Evolutionary conservation across 2,113 vertebrate species (phyloP), one percentile per base, ranked within the genome.

Genomic region (Lutjanus erythropterus): DNA sequence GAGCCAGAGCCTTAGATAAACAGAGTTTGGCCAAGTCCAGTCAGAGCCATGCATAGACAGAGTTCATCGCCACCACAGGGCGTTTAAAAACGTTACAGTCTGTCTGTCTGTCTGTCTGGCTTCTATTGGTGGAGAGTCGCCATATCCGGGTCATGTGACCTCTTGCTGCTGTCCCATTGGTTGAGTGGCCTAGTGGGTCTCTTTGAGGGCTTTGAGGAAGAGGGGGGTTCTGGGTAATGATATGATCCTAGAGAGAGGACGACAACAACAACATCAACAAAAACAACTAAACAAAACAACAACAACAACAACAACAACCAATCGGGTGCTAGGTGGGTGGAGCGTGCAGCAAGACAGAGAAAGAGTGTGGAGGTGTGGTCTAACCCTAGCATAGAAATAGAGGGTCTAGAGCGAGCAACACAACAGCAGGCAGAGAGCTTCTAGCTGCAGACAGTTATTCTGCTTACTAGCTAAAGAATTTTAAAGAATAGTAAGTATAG

Each of bases 181-280:
- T 91, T 91, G 91, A 93, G 92, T 92, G 92, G 92, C 91, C 90
- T 93, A 99, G 97, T 99, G 98, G 98, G 98, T 99, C 98, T 99
- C 98, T 99, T 99, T 99, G 98, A 99, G 98, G 97, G 98, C 98
- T 99, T 99, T 99, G 98, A 99, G 97, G 98, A n/a, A 97, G 96
- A 97, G 97, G 98, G 98, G 91, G 91, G 80, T 92, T 93, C 93
- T 98, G 97, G 98, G 98, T 97, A 97, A 96, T 99, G 98, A 99
- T 98, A 99, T 98, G 97, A 97, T 99, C 98, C 98, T 99, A 97
- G 98, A 99, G 97, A 99, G 97, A 99, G 98, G 98, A 99, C 97
- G 97, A 99, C 97, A 99, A 99, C 94, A 93, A 96, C 97, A 99
- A 98, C 98, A 99, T 94, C 89, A 94, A 94, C 97, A 98, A 99